Base-by-base conservation (phyloP, 2,888 invertebrate genomes). In the Lithophane socia region DNA sequence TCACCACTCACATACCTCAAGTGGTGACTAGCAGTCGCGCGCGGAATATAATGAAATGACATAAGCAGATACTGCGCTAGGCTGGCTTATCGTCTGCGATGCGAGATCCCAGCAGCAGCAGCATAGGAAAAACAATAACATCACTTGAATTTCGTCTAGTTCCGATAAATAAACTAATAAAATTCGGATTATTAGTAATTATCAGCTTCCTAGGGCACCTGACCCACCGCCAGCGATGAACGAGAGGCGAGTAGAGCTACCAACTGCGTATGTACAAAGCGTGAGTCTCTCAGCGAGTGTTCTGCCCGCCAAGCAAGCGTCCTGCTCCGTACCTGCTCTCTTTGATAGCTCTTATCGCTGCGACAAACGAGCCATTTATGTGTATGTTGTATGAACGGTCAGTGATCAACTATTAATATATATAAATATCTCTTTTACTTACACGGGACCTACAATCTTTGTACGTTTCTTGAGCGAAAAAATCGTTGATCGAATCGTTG, bases 41-140 rank as follows among this genome's bases (percentile, higher is more conserved):
- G 47, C 44, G 10, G 44, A 47, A 3, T 13, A 13, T 47, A 60
- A 71, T 71, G 5, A 65, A 72, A 69, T 52, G 3, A 37, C 12
- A 49, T 63, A 24, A 10, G 18, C 29, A 52, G 54, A n/a, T 10
- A 80, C 42, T 63, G 61, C 47, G 47, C 21, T 67, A 67, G 37
- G 24, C 21, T 47, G 18, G n/a, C 24, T 37, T 44, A 2, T n/a
- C 10, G 3, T 54, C 5, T 77, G 24, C 12, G 21, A 5, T 65
- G 5, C 18, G 16, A 18, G 10, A 24, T 47, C 18, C 16, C 44
- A 65, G 5, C 42, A 70, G 21, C 44, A 37, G 8, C 10, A 42
- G 29, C 44, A 16, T 56, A 16, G 24, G 9, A 54, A 52, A 42
- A 52, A 72, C 2, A 24, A 42, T 42, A 9, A n/a, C 21, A 54